Evolutionary conservation across 2,888 invertebrate genomes (phyloP), one percentile per base, ranked within the genome.

Genomic region (Ormyrus rosae): DNA sequence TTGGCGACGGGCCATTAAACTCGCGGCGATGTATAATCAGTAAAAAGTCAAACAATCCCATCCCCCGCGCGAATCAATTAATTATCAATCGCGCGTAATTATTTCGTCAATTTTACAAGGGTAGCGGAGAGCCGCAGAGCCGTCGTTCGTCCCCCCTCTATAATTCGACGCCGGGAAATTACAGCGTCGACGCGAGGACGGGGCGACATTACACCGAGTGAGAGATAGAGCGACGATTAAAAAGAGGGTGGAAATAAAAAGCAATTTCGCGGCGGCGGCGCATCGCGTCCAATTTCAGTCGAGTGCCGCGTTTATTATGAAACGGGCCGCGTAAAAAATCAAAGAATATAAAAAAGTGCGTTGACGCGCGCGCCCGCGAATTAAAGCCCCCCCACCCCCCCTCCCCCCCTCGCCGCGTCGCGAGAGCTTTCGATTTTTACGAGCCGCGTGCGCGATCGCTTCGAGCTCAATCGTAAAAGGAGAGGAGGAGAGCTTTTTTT

Each of bases 251-350:
- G 10, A 34, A 72, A 19, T 19, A 19, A 64, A 72, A 72, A 13
- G 46, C 55, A 72, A 72, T 63, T 64, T 72, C 19, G 63, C 64
- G 2, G 34, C 3, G 3, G 34, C 34, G 34, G 13, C 13, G 63
- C 13, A 55, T 72, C 72, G 34, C 34, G 10, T 64, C 9, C 45
- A 72, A 64, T 53, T 72, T 64, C 55, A 64, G 64, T 72, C 53
- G 34, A 64, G 64, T 53, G 46, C 48, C 50, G 6, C 6, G 34
- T 34, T 34, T 34, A 34, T 34, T 34, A 34, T 34, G 34, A 34
- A 34, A 34, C 34, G 34, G 34, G 34, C 34, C 34, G 34, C 34
- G 34, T 34, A 34, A 34, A 34, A 34, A 34, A 34, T 34, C 34
- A 34, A 34, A 34, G 34, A 34, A 34, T 34, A 34, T 34, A 13